Conservation (phyloP, 1,140 invertebrate genomes). For the Lepidostoma basale region DNA sequence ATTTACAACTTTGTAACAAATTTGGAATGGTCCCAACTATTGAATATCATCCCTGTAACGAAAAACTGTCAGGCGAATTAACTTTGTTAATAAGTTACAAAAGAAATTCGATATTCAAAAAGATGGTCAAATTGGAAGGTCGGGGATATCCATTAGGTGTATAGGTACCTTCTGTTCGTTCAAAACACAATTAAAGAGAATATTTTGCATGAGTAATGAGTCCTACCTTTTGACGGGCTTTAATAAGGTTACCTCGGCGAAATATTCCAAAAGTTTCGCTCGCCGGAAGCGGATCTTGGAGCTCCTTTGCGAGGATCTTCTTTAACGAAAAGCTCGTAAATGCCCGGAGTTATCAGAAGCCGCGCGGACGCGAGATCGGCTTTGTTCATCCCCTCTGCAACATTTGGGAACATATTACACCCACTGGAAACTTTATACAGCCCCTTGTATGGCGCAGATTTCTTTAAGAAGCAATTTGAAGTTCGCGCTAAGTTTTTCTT, state of each 20-base stretch:
- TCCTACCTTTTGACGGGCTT: conserved; percentile 40
- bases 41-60: not conserved
- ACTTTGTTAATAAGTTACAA: conserved; percentile 1
- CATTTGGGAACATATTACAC: conserved; percentile 5
- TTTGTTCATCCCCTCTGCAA: not conserved
- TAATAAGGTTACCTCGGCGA: conserved; percentile 38
- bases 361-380: not conserved
- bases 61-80: not conserved
- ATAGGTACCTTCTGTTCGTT: not conserved
- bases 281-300: conserved; percentile 37
- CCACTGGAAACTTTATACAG: conserved; percentile 1
- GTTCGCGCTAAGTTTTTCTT: not conserved
- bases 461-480: conserved; percentile 15
- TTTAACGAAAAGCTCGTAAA: conserved; percentile 13
- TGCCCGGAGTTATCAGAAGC: conserved; percentile 6
- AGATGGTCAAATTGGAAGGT: conserved; percentile 1
- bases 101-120: conserved; percentile 6
- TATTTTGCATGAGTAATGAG: conserved; percentile 44
- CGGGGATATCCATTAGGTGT: conserved; percentile 10
- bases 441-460: not conserved
- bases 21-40: not conserved
- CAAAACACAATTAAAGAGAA: conserved; percentile 9
- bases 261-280: conserved; percentile 19
- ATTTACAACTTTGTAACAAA: not conserved
- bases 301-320: conserved; percentile 31